Conservation (phyloP, 1,140 invertebrate genomes). For the Drosophila erecta region DNA sequence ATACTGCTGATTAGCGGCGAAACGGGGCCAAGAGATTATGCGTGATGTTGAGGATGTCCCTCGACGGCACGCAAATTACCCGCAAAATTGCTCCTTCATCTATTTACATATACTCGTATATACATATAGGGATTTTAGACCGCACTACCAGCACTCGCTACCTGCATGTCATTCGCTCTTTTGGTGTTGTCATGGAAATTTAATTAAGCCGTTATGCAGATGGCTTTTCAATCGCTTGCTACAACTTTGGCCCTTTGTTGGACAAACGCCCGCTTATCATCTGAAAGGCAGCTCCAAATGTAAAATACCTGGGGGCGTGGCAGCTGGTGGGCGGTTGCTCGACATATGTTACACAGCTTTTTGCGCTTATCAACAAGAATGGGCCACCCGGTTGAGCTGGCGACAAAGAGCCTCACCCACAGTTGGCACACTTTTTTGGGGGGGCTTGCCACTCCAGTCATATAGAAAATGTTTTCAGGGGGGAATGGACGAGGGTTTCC, state of each 20-base stretch:
- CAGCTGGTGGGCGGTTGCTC: constrained; percentile 12
- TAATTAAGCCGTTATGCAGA: constrained; percentile 61
- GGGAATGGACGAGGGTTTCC: background rate
- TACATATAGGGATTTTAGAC: no score
- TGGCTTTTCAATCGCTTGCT: constrained; percentile 72
- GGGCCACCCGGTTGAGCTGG: constrained; percentile 25
- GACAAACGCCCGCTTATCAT: constrained; percentile 56
- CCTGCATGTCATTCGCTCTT: constrained; percentile 33
- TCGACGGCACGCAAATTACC: constrained; percentile 60
- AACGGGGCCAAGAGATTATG: constrained; percentile 73
- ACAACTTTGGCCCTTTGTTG: constrained; percentile 7
- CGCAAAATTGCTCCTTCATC: constrained; percentile 46
- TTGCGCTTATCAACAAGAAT: constrained; percentile 40
- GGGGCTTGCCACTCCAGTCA: constrained; percentile 16
- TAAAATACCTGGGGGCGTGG: constrained; percentile 21
- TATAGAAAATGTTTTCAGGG: background rate
- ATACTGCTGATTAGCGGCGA: constrained; percentile 64
- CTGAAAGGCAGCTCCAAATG: constrained; percentile 31
- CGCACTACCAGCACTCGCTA: background rate
- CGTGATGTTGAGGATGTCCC: constrained; percentile 35
- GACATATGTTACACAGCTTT: constrained; percentile 67
- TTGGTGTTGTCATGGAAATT: constrained; percentile 42
- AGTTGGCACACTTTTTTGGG: constrained; percentile 66
- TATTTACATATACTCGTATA: background rate
- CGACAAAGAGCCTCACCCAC: constrained; percentile 52